A percentile compares a stretch with the other conserved stretches of the same genome.
Evolutionary conservation across 2,113 vertebrate genomes (phyloP).

Genomic region (Urocynchramus pylzowi): DNA sequence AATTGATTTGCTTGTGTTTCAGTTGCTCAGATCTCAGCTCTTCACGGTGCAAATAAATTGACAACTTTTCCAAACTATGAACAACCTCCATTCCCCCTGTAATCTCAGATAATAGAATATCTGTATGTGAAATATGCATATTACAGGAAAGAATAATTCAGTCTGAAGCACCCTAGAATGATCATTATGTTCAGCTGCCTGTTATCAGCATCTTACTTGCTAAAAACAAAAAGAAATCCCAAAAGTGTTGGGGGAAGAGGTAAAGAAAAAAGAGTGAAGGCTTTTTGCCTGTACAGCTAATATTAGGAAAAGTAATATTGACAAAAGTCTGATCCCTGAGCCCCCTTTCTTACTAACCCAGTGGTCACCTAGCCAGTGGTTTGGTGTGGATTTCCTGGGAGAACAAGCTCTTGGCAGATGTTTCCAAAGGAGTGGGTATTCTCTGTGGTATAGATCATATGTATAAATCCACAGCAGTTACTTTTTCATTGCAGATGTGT

Average conservation of each 20-base stretch:
- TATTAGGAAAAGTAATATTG: not conserved
- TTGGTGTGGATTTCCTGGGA: not conserved
- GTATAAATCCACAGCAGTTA: not conserved
- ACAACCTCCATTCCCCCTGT: not conserved
- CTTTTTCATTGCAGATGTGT: not conserved
- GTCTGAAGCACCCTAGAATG: not conserved
- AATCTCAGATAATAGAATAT: not conserved
- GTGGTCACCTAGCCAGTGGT: not conserved
- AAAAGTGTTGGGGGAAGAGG: fast-evolving
- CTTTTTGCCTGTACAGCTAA: not conserved
- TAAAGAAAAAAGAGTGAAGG: not conserved
- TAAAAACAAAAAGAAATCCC: not conserved
- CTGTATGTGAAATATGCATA: not conserved
- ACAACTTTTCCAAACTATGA: not conserved
- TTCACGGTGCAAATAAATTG: not conserved
- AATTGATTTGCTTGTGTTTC: conserved; percentile 16
- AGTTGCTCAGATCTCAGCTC: not conserved
- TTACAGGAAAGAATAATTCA: not conserved
- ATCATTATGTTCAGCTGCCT: not conserved
- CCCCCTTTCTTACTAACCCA: not conserved
- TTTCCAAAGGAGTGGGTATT: not conserved
- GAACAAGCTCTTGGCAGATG: not conserved
- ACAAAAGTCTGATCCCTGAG: not conserved
- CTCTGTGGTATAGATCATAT: not conserved
- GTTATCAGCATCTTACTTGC: not conserved